phyloP scores from a whole-genome alignment of 2,888 invertebrate species.

The Geotrupes spiniger region DNA sequence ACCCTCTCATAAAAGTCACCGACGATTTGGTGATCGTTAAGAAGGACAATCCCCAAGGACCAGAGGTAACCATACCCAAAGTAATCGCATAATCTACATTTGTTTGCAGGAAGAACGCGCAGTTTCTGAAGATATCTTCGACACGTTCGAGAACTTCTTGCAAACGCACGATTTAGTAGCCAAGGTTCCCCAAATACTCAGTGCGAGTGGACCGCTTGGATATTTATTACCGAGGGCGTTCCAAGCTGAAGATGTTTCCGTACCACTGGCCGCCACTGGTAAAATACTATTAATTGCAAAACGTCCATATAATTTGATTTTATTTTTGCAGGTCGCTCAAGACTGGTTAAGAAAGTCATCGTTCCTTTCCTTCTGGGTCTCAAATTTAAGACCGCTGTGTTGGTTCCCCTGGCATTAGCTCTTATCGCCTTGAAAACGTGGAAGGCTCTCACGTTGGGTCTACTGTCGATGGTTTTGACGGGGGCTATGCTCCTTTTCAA shows the following conservation, averaged over 20 bases:
- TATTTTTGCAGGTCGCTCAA: constrained; percentile 61
- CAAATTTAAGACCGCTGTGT: constrained; percentile 81
- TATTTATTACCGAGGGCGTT: constrained; percentile 64
- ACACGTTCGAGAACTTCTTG: constrained; percentile 71
- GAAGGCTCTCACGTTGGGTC: constrained; percentile 83
- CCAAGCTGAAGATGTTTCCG: constrained; percentile 64
- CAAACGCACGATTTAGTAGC: constrained; percentile 73
- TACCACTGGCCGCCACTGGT: constrained; percentile 65
- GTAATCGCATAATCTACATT: background rate
- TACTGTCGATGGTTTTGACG: constrained; percentile 78
- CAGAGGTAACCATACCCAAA: constrained; percentile 35
- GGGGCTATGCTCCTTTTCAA: constrained; percentile 85
- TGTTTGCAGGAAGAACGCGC: constrained; percentile 54
- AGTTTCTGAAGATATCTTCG: constrained; percentile 61
- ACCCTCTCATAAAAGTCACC: constrained; percentile 71
- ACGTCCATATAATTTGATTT: background rate
- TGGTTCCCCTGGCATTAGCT: constrained; percentile 77
- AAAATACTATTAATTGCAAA: constrained; percentile 19
- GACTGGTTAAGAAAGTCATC: constrained; percentile 77
- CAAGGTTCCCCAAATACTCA: constrained; percentile 66
- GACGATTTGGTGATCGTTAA: constrained; percentile 72
- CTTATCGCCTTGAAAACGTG: constrained; percentile 84
- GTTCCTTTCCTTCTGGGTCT: constrained; percentile 82
- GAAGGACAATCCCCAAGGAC: constrained; percentile 52
- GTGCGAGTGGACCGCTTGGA: constrained; percentile 56